Base-by-base conservation (phyloP, 2,888 invertebrate species). In the Melanostoma scalare region DNA sequence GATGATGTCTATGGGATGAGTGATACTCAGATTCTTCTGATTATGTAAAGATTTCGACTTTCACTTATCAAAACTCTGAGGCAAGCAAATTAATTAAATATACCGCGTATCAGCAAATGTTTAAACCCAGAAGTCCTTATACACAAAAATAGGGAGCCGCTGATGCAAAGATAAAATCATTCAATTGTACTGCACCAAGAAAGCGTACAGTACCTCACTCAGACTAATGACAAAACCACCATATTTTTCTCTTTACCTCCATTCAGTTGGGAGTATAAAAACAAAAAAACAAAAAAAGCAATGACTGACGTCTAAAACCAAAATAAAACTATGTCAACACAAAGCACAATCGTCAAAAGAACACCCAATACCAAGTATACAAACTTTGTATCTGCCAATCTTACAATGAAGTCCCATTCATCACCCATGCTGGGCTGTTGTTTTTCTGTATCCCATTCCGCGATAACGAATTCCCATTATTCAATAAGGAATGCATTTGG, bases 381-480 rank as follows among this genome's bases (percentile, higher is more conserved):
- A 60, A 72, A 71, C 58, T 60, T 75, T 76, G 80, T 80, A 76
- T 65, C 80, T 76, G 80, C 76, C 80, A 80, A 71, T 76, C 65
- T 36, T 10, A 75, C 80, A 76, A 80, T 71, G 58, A 42, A 60
- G 40, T 71, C 48, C 65, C 75, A 80, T 80, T 76, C 65, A 80
- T 80, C 80, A 76, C 52, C 35, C 33, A 53, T 42, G 31, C 63
- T 60, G 53, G 8, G 30, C n/a, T 33, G 33, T 48, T 36, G n/a
- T 58, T 6, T 46, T 33, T 56, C 52, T 65, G 20, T 48, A 48
- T 74, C 33, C 74, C 40, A 46, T 60, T 36, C 8, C 52, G 9
- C 65, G 75, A 75, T 75, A 75, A 69, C 44, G 69, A 75, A 75
- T 71, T 69, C 80, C 53, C 58, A 76, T 76, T 75, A 55, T 68